phyloP scores from a whole-genome alignment of 2,113 vertebrate genomes.

The Psittacus erithacus region DNA sequence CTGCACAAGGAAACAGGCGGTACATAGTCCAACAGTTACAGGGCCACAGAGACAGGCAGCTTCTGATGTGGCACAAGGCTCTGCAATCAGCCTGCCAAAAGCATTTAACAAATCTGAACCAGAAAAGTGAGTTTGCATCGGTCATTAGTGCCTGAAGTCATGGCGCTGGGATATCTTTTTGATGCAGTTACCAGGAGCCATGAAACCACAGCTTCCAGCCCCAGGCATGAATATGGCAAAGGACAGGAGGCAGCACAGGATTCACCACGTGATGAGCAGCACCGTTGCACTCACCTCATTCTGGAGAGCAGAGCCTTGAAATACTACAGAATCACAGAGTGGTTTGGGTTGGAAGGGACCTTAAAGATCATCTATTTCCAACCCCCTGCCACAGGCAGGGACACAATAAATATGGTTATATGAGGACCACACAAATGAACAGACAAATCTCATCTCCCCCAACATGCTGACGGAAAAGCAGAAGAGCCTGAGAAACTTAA shows the following conservation, averaged over 20 bases:
- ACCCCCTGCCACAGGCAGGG: background rate
- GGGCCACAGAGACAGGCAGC: background rate
- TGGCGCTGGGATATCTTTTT: background rate
- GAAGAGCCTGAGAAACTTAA: background rate
- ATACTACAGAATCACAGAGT: background rate
- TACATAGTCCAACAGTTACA: accelerated
- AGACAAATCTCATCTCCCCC: background rate
- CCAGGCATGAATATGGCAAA: background rate
- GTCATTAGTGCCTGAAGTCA: background rate
- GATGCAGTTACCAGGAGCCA: background rate
- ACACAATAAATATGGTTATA: background rate
- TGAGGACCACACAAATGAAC: background rate
- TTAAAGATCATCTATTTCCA: background rate
- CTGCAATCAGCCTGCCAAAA: background rate
- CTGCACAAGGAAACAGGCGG: background rate
- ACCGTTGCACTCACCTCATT: background rate
- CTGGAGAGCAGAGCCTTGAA: background rate
- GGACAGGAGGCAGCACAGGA: background rate
- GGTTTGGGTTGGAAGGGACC: background rate
- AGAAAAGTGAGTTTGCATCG: background rate
- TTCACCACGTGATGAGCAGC: background rate
- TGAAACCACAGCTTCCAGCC: background rate
- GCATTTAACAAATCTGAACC: background rate
- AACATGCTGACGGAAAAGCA: background rate
- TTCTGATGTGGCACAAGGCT: background rate